Evolutionary conservation across 2,888 invertebrate species (phyloP).

Genomic region (Platycheirus rosarum): DNA sequence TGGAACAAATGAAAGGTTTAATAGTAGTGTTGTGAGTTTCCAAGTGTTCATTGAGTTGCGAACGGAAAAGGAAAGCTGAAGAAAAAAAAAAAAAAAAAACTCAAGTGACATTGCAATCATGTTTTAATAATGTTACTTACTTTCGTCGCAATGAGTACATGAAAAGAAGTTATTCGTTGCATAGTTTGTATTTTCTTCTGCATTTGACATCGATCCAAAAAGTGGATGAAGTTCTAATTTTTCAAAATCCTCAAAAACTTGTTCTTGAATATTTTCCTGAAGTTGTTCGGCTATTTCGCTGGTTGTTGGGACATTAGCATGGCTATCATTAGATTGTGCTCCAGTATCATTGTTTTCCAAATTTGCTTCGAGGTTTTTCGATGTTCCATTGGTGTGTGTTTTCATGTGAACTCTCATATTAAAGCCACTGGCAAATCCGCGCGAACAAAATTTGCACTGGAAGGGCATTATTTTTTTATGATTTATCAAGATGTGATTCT

Average conservation of each 20-base stretch:
- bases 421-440: slow-evolving; percentile 14
- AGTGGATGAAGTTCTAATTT: slow-evolving; percentile 20
- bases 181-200: not conserved
- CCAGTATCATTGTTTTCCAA: not conserved
- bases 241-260: slow-evolving; percentile 15
- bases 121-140: not conserved
- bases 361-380: not conserved
- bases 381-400: slow-evolving; percentile 4
- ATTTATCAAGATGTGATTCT: slow-evolving; percentile 82
- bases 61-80: slow-evolving; percentile 1
- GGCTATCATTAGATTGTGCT: not conserved
- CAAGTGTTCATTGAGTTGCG: not conserved
- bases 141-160: not conserved
- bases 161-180: not conserved
- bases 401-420: slow-evolving; percentile 19
- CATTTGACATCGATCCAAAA: slow-evolving; percentile 20
- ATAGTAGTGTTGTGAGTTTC: not conserved
- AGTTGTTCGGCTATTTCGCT: not conserved
- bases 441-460: slow-evolving; percentile 1
- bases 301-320: not conserved
- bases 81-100: not conserved
- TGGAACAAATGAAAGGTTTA: slow-evolving; percentile 12
- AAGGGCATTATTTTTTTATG: slow-evolving; percentile 24
- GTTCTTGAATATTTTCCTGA: not conserved
- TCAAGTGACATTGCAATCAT: not conserved